Evolutionary conservation across 2,113 vertebrate genomes (phyloP), one percentile per base, ranked within the genome.

Genomic region (Saguinus midas): DNA sequence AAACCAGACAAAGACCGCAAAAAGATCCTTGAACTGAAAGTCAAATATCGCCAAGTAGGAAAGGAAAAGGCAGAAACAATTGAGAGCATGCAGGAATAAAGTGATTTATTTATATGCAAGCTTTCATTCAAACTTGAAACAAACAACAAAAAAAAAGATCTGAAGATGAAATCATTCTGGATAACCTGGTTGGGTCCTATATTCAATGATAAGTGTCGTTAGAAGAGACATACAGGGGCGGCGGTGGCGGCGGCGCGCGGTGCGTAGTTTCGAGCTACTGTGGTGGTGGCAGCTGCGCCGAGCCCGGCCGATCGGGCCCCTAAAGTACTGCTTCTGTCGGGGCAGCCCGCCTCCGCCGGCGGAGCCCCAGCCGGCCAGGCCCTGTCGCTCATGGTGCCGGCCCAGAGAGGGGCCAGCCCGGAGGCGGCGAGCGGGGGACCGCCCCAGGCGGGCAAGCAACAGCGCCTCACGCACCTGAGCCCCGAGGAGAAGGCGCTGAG

Each of bases 401-500:
- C 84, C 50, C 98, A 45, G 72, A 94, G 81, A 83, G 45, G 72
- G 89, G 96, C 96, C 83, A 96, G 97, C 3, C 98, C 98, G 29
- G 99, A 99, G 8, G 99, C 99, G 84, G 98, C 99, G 0, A 95
- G 88, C 68, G 97, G 85, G 20, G 96, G 50, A 0, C 14, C 96
- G 14, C 97, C 96, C 9, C 91, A 98, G 27, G 92, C 99, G 3
- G 98, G 99, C 45, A 99, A 99, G 96, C 97, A 99, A 83, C 99
- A 99, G 98, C 98, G 99, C 66, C 99, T 99, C 89, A 99, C 99
- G 3, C 99, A 99, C 94, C 97, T 99, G 96, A 99, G 99, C 95
- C 99, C 99, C 0, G 99, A 99, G 94, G 99, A 99, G 97, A 99
- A 99, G 96, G 99, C 99, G 10, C 98, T 99, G 80, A 98, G 99